Percentiles rank a stretch among this genome's conserved stretches.
Conservation (phyloP, 2,888 invertebrate species). For the Heliconius erato region DNA sequence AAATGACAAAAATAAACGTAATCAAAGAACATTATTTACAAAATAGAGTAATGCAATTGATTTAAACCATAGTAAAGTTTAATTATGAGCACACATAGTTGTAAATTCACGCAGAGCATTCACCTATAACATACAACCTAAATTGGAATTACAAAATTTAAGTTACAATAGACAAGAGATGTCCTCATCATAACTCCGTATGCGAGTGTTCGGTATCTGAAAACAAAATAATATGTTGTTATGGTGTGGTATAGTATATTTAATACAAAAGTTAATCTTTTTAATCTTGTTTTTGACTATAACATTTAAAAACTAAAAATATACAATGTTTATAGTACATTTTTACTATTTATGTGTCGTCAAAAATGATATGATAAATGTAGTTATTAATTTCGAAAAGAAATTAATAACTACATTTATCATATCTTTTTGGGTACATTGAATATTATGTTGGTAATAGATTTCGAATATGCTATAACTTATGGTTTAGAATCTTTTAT, state of each 20-base stretch:
- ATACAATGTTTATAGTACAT: too few species aligned
- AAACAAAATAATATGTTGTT: constrained; percentile 53
- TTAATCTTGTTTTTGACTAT: too few species aligned
- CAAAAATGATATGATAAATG: too few species aligned
- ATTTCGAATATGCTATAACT: too few species aligned
- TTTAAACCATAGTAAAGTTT: constrained; percentile 28
- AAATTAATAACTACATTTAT: too few species aligned
- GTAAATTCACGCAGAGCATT: constrained; percentile 39
- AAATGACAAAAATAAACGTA: constrained; percentile 46
- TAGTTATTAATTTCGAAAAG: too few species aligned
- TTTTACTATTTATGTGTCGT: too few species aligned
- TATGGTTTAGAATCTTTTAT: too few species aligned
- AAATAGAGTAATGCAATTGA: constrained; percentile 41
- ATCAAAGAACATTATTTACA: constrained; percentile 51
- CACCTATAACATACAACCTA: constrained; percentile 53
- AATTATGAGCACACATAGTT: constrained; percentile 31
- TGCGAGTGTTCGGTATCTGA: constrained; percentile 70
- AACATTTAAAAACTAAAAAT: too few species aligned
- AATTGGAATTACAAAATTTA: constrained; percentile 56
- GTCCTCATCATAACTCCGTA: constrained; percentile 80
- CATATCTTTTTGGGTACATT: too few species aligned
- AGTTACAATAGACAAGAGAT: constrained; percentile 50
- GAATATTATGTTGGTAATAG: too few species aligned
- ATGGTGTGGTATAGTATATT: not conserved
- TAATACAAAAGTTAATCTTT: too few species aligned